These are phyloP conservation scores for Pyrocoelia pectoralis DNA, from an alignment of 2,888 invertebrate genomes.

Conservation along the genomic window DNA sequence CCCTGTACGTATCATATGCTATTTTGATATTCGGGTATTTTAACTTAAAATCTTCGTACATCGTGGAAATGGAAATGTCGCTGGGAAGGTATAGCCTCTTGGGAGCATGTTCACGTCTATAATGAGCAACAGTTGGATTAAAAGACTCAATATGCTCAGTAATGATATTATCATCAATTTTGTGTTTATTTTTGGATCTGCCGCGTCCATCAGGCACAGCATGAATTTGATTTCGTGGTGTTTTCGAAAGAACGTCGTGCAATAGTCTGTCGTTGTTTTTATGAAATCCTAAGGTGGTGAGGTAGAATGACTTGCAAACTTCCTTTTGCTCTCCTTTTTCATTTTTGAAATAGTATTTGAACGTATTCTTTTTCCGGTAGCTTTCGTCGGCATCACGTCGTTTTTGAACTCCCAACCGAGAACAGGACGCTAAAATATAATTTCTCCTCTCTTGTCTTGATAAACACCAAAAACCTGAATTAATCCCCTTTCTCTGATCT, in stretches of 20 bases:
- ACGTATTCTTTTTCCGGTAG: background rate
- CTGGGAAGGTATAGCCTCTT: conserved; percentile 16
- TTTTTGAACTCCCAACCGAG: background rate
- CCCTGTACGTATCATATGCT: conserved; percentile 30
- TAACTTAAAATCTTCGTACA: conserved; percentile 15
- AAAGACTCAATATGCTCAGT: background rate
- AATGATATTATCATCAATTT: background rate
- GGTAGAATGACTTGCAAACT: background rate
- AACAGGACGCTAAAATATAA: background rate
- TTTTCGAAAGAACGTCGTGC: background rate
- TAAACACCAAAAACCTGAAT: background rate
- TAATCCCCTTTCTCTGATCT: background rate
- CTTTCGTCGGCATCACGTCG: background rate
- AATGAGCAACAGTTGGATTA: background rate
- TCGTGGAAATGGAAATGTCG: conserved; percentile 8
- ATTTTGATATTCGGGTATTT: conserved; percentile 20
- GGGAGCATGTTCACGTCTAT: conserved; percentile 17
- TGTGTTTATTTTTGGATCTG: background rate
- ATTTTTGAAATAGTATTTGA: background rate
- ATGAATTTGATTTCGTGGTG: background rate
- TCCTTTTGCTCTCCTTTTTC: background rate
- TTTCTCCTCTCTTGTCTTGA: background rate
- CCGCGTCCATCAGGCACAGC: background rate
- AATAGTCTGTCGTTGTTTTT: background rate
- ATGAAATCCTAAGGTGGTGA: background rate